Conservation (phyloP, 2,888 invertebrate species). For the Coelopa pilipes region DNA sequence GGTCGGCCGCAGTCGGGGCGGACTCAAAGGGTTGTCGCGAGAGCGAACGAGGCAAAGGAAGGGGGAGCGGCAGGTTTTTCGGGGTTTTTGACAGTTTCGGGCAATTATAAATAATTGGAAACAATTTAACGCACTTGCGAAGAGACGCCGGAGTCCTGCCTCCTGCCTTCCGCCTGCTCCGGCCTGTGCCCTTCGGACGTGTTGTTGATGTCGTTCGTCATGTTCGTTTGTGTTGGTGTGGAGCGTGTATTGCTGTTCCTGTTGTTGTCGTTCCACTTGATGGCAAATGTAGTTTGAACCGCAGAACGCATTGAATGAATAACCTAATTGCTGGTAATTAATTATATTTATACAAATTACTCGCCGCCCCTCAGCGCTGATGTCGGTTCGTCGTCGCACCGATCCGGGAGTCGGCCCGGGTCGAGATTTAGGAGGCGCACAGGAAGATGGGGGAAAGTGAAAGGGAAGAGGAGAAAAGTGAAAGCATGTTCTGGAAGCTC, state of each 20-base stretch:
- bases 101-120: conserved; percentile 13
- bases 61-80: no score
- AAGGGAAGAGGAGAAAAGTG: neutral
- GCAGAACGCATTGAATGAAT: conserved; percentile 12
- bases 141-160: neutral
- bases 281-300: conserved; percentile 12
- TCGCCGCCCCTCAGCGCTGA: neutral
- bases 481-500: conserved; percentile 21
- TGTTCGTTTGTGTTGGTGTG: no score
- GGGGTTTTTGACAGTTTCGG: neutral
- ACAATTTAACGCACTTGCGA: conserved; percentile 15
- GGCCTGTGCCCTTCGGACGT: no score
- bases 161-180: neutral
- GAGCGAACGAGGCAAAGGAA: no score
- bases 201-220: no score
- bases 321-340: conserved; percentile 16
- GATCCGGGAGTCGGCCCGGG: no score
- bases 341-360: conserved; percentile 13
- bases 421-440: neutral
- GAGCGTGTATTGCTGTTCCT: no score
- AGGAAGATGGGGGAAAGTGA: neutral
- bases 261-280: conserved; percentile 5
- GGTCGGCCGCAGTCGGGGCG: neutral
- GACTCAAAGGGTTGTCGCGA: neutral
- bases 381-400: no score